Evolutionary conservation across 2,113 vertebrate species (phyloP).

Genomic region (Puffinus mauretanicus): DNA sequence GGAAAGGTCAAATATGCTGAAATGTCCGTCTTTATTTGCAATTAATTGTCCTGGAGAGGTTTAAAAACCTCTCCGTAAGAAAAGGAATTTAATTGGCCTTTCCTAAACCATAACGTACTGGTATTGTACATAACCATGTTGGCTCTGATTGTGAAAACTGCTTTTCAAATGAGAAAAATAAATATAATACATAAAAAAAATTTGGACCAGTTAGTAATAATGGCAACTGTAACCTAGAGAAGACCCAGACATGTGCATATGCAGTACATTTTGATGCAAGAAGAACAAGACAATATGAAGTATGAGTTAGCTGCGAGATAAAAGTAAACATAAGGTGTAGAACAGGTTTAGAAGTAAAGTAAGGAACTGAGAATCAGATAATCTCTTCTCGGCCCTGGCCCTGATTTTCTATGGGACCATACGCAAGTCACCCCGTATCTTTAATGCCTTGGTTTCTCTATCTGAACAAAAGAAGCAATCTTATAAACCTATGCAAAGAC

Average conservation of each 20-base stretch:
- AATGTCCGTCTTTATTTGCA: neutral
- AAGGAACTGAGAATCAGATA: neutral
- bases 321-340: neutral
- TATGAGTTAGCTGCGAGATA: neutral
- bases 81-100: neutral
- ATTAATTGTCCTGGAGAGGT: neutral
- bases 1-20: neutral
- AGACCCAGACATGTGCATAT: neutral
- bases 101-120: neutral
- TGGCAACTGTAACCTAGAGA: neutral
- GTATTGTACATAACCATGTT: neutral
- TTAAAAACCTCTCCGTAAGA: neutral
- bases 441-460: neutral
- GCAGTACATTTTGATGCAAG: neutral
- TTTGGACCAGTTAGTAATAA: neutral
- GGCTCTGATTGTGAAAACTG: neutral
- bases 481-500: neutral
- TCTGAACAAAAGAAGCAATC: neutral
- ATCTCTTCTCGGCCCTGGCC: neutral
- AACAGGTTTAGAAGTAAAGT: neutral
- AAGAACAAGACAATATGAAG: neutral
- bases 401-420: neutral
- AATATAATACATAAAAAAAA: neutral
- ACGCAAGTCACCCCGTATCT: accelerated
- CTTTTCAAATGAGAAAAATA: neutral